Conservation (phyloP, 2,888 invertebrate genomes). For the Leptinotarsa juncta region DNA sequence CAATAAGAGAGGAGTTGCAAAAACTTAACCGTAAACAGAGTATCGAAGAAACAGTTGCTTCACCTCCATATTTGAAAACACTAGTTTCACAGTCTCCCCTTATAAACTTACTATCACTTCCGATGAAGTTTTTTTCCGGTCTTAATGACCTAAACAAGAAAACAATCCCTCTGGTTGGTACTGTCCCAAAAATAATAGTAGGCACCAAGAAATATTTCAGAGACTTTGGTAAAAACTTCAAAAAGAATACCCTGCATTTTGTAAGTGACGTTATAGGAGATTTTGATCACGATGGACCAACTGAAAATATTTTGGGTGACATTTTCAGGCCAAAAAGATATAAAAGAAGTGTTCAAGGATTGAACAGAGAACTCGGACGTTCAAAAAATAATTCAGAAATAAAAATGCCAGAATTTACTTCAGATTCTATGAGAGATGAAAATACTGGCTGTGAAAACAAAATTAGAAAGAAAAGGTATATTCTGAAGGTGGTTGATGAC, state of each 20-base stretch:
- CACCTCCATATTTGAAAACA: constrained; percentile 26
- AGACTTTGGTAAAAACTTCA: constrained; percentile 59
- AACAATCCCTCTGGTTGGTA: constrained; percentile 55
- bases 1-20: constrained; percentile 48
- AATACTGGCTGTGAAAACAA: constrained; percentile 27
- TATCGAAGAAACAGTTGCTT: constrained; percentile 29
- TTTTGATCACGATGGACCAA: constrained; percentile 49
- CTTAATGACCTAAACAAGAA: constrained; percentile 56
- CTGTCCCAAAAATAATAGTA: constrained; percentile 57
- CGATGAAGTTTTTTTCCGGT: constrained; percentile 56
- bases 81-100: constrained; percentile 56
- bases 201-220: constrained; percentile 58
- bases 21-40: constrained; percentile 40
- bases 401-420: constrained; percentile 42
- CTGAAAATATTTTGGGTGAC: constrained; percentile 36
- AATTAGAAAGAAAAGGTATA: constrained; percentile 54
- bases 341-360: constrained; percentile 26
- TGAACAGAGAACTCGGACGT: background rate
- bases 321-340: constrained; percentile 40
- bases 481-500: constrained; percentile 58
- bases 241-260: constrained; percentile 56
- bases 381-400: background rate
- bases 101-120: constrained; percentile 57
- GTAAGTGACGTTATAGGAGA: constrained; percentile 58
- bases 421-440: constrained; percentile 29